Evolutionary conservation across 2,888 invertebrate species (phyloP).

Genomic region (Dioctria rufipes): DNA sequence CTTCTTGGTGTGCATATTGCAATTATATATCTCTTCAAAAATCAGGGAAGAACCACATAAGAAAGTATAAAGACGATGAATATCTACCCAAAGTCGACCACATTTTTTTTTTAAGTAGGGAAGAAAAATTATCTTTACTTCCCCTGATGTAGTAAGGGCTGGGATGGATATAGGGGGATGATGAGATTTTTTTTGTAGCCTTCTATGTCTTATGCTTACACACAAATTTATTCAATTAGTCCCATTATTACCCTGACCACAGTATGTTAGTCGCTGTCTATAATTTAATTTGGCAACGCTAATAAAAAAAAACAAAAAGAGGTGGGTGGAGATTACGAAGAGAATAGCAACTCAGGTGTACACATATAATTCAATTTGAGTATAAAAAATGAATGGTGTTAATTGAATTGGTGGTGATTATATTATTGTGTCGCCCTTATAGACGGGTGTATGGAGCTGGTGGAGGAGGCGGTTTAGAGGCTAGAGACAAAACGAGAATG

Average conservation of each 20-base stretch:
- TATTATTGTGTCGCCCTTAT: no score
- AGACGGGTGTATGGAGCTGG: no score
- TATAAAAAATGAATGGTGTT: background rate
- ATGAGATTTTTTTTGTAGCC: background rate
- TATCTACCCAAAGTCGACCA: background rate
- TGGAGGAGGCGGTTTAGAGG: no score
- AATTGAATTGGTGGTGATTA: slow-evolving; percentile 7
- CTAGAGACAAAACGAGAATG: no score
- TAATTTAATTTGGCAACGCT: slow-evolving; percentile 24
- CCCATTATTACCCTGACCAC: background rate
- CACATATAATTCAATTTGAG: slow-evolving; percentile 27
- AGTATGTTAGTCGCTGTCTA: slow-evolving; percentile 11
- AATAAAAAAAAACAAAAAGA: background rate
- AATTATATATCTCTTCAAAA: background rate
- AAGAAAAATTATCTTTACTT: no score
- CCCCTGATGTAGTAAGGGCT: background rate
- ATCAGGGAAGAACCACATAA: slow-evolving; percentile 13
- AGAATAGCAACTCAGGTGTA: background rate
- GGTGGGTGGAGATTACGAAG: background rate
- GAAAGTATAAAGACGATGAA: background rate
- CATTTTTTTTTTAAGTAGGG: background rate
- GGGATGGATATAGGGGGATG: slow-evolving; percentile 13
- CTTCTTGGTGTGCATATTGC: background rate
- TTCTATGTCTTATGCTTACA: background rate
- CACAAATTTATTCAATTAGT: slow-evolving; percentile 27